These are phyloP conservation scores for Alethe diademata DNA, from an alignment of 2,113 vertebrate species.

Conservation along the genomic window DNA sequence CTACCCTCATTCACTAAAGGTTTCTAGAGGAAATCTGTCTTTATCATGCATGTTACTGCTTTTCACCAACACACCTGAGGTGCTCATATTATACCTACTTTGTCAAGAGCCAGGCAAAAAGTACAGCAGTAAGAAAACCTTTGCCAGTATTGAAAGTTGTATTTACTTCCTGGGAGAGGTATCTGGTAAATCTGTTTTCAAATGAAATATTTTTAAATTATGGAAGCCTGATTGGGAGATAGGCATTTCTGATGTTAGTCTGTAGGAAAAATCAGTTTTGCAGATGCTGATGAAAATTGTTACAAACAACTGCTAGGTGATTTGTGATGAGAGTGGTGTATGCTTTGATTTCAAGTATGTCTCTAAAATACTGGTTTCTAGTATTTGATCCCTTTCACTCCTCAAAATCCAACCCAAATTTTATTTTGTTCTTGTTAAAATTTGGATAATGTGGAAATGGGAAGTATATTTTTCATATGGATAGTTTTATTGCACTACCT, in stretches of 20 bases:
- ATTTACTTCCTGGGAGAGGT: background rate
- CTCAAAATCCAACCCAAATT: background rate
- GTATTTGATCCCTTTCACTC: background rate
- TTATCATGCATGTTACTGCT: background rate
- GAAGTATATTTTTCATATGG: background rate
- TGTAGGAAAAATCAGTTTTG: background rate
- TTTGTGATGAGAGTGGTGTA: background rate
- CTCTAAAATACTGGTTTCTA: background rate
- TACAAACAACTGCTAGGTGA: background rate
- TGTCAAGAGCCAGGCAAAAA: background rate
- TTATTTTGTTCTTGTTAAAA: background rate
- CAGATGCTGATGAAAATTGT: background rate
- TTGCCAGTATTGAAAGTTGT: background rate
- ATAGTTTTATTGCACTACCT: background rate
- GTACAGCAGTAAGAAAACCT: background rate
- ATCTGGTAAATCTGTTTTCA: background rate
- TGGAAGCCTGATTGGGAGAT: background rate
- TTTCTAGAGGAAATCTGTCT: background rate
- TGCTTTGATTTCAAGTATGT: background rate
- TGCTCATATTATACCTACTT: background rate
- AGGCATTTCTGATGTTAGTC: background rate
- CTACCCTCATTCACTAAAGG: background rate
- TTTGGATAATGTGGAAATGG: background rate
- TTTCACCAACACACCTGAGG: background rate
- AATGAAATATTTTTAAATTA: background rate